Evolutionary conservation across 2,113 vertebrate species (phyloP).

Genomic region (Hypanus sabinus): DNA sequence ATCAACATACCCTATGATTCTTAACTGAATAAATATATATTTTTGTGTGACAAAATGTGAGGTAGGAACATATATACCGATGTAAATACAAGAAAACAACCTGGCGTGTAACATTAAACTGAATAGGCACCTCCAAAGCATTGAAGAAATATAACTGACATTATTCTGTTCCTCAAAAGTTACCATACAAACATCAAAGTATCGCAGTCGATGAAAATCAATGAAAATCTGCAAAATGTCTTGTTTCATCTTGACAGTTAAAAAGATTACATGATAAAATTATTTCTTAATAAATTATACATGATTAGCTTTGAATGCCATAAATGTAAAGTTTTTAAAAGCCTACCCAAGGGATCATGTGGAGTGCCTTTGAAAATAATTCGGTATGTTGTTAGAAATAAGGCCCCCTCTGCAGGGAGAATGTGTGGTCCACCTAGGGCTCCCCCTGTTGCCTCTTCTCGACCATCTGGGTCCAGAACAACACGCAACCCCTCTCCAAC

Average conservation of each 20-base stretch:
- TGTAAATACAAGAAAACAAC: background rate
- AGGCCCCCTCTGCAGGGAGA: constrained; percentile 91
- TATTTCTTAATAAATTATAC: background rate
- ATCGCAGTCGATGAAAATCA: background rate
- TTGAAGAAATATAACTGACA: background rate
- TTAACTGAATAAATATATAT: background rate
- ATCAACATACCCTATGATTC: background rate
- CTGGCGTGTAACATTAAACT: background rate
- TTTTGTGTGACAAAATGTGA: background rate
- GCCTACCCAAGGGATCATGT: constrained; percentile 82
- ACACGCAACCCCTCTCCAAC: constrained; percentile 88
- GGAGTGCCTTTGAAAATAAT: constrained; percentile 94
- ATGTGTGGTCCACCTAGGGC: constrained; percentile 88
- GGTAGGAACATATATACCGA: background rate
- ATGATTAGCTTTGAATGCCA: background rate
- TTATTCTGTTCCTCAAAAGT: background rate
- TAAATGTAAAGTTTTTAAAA: constrained; percentile 34
- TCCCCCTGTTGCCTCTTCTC: constrained; percentile 88
- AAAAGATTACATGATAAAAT: background rate
- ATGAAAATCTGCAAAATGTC: background rate
- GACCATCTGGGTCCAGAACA: constrained; percentile 83
- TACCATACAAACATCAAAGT: background rate
- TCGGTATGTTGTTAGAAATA: constrained; percentile 92
- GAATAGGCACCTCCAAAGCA: background rate
- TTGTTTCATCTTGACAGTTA: background rate